Evolutionary conservation across 2,888 invertebrate species (phyloP).

Genomic region (Macrophya annulata): DNA sequence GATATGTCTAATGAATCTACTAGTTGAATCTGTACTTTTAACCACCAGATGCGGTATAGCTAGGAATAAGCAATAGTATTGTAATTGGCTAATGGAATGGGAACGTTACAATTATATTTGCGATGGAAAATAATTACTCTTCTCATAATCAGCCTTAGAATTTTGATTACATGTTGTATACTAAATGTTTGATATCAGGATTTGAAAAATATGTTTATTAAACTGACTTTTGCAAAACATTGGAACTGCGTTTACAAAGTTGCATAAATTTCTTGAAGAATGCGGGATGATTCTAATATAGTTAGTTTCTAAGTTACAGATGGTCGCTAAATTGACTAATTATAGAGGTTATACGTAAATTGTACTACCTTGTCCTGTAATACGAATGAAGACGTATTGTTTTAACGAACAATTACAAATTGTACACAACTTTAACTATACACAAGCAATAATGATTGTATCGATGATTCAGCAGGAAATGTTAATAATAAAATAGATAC

Average conservation of each 20-base stretch:
- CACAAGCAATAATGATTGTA: too few relatives aligned
- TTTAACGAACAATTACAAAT: too few relatives aligned
- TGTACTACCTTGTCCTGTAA: too few relatives aligned
- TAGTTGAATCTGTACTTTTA: neutral
- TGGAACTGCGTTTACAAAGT: neutral
- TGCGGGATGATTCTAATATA: neutral
- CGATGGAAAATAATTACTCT: constrained; percentile 13
- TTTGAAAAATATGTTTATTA: constrained; percentile 23
- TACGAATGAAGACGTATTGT: too few relatives aligned
- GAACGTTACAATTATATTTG: constrained; percentile 10
- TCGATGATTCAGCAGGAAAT: too few relatives aligned
- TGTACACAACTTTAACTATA: too few relatives aligned
- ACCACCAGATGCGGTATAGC: neutral
- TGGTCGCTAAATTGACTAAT: too few relatives aligned
- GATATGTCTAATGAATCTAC: neutral
- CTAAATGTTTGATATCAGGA: constrained; percentile 9
- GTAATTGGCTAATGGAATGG: neutral
- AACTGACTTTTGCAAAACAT: neutral
- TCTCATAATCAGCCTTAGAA: neutral
- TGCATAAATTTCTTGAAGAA: neutral
- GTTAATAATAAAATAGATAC: too few relatives aligned
- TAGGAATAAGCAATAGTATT: neutral
- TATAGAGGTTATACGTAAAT: too few relatives aligned
- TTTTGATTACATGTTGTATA: constrained; percentile 6
- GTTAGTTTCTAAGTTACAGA: too few relatives aligned